These are phyloP conservation scores for Nephrotoma appendiculata DNA, from an alignment of 2,888 invertebrate species.

Conservation along the genomic window DNA sequence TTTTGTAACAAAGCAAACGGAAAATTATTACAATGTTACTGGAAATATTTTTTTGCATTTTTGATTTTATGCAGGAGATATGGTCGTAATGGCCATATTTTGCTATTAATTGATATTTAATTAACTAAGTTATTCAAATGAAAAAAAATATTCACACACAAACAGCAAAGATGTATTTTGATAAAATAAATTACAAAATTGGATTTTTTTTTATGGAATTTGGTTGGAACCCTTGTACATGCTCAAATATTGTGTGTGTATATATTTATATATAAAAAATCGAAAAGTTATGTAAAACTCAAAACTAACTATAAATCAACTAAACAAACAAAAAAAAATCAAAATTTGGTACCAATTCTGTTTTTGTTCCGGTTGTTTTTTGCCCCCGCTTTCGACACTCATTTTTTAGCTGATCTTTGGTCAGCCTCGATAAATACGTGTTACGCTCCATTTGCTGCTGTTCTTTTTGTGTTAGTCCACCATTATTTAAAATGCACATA, in stretches of 20 bases:
- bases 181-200: background rate
- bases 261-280: background rate
- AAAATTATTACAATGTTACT: too few relatives aligned
- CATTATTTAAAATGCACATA: slow-evolving; percentile 7
- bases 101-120: too few relatives aligned
- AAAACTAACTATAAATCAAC: slow-evolving; percentile 5
- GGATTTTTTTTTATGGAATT: background rate
- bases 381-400: slow-evolving; percentile 55
- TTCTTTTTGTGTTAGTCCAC: slow-evolving; percentile 17
- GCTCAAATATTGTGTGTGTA: background rate
- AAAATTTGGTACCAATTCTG: slow-evolving; percentile 44
- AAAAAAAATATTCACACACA: too few relatives aligned
- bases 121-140: too few relatives aligned
- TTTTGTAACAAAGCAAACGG: too few relatives aligned
- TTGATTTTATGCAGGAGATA: too few relatives aligned
- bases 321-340: slow-evolving; percentile 7
- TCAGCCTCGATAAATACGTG: slow-evolving; percentile 40
- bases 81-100: too few relatives aligned
- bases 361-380: slow-evolving; percentile 53
- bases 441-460: slow-evolving; percentile 16
- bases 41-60: too few relatives aligned
- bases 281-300: background rate
- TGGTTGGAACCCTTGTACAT: background rate
- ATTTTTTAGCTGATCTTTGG: slow-evolving; percentile 51
- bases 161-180: too few relatives aligned